Evolutionary conservation across 2,797 vertebrate species (phyloP).

Genomic region (Rhinoraja longicauda): DNA sequence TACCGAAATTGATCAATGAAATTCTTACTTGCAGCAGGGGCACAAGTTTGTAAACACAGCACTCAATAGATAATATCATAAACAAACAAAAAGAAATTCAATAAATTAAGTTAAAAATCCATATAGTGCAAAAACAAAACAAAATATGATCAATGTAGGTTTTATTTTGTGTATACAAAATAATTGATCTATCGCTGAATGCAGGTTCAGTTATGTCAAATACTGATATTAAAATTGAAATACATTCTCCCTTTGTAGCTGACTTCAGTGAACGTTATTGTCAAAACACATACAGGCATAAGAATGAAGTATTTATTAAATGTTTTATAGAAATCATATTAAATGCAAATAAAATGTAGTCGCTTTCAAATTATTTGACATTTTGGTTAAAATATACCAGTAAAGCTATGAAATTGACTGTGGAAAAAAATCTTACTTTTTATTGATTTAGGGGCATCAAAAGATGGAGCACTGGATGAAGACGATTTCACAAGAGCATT

Average conservation of each 20-base stretch:
- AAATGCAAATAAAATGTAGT: neutral
- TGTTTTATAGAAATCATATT: neutral
- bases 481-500: conserved; percentile 91
- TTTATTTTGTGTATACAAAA: neutral
- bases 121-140: too few species aligned
- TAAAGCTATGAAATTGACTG: neutral
- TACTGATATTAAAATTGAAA: neutral
- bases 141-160: neutral
- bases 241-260: neutral
- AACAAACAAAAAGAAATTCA: too few species aligned
- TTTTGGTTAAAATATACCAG: neutral
- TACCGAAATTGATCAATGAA: too few species aligned
- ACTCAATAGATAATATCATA: too few species aligned
- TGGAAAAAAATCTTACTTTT: neutral
- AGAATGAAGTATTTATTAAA: neutral
- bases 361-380: neutral
- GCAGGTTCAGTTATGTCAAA: neutral
- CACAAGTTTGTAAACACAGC: too few species aligned
- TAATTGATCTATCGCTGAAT: neutral
- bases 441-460: conserved; percentile 63
- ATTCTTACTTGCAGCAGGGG: too few species aligned
- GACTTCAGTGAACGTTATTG: neutral
- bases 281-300: neutral
- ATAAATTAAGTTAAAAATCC: too few species aligned
- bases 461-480: conserved; percentile 87